These are phyloP conservation scores for Ormyrus pomaceus DNA, from an alignment of 2,888 invertebrate genomes.

Conservation along the genomic window DNA sequence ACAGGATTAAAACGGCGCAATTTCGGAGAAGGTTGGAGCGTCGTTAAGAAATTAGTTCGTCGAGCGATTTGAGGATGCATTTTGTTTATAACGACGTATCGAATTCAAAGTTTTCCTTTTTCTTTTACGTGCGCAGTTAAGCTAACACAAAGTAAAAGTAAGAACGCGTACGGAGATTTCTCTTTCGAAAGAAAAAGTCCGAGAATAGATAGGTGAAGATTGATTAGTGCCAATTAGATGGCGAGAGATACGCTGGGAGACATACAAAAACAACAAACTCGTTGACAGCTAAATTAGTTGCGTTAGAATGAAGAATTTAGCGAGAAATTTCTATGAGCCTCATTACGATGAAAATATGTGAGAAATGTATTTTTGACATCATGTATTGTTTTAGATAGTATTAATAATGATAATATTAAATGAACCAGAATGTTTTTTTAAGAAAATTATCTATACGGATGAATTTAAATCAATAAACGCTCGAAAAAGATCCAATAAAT, in stretches of 20 bases:
- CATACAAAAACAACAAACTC: not conserved
- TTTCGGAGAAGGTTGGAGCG: conserved; percentile 21
- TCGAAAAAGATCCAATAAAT: too few species aligned
- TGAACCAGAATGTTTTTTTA: too few species aligned
- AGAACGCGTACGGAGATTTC: conserved; percentile 42
- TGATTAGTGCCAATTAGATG: conserved; percentile 47
- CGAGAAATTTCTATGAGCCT: too few species aligned
- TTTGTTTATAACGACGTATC: not conserved
- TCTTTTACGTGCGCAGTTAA: not conserved
- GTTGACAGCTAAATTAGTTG: conserved; percentile 24
- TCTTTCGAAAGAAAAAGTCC: conserved; percentile 38
- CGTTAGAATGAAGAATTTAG: not conserved
- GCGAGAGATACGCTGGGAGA: not conserved
- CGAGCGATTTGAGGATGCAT: not conserved
- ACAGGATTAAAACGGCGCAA: not conserved
- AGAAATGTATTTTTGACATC: too few species aligned
- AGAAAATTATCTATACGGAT: too few species aligned
- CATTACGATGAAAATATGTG: too few species aligned
- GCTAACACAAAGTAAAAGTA: conserved; percentile 34
- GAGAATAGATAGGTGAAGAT: conserved; percentile 12
- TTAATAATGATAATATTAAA: too few species aligned
- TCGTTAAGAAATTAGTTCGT: conserved; percentile 22
- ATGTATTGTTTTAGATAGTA: too few species aligned
- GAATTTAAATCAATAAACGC: too few species aligned
- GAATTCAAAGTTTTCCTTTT: conserved; percentile 4